Conservation (phyloP, 1,140 invertebrate genomes). For the Arion vulgaris region DNA sequence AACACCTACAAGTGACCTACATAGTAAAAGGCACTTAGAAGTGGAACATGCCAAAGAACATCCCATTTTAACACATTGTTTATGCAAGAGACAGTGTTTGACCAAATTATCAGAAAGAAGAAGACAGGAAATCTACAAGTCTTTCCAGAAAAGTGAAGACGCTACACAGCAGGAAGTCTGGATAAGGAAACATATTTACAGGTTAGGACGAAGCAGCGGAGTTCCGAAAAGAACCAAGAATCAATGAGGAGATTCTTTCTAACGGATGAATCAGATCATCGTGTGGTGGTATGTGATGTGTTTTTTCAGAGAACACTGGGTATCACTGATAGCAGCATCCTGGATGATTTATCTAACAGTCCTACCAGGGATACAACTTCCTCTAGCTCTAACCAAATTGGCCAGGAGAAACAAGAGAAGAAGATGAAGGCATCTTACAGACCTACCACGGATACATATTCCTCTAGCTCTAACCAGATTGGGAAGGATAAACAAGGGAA, state of each 20-base stretch:
- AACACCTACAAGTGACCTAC: background rate
- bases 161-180: background rate
- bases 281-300: background rate
- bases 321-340: background rate
- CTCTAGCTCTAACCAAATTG: background rate
- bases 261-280: background rate
- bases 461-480: too few species aligned
- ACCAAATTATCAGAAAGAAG: background rate
- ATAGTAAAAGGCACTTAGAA: background rate
- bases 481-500: too few species aligned
- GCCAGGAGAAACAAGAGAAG: background rate
- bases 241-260: conserved; percentile 4
- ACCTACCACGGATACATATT: too few species aligned
- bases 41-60: background rate
- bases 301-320: conserved; percentile 9
- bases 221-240: background rate
- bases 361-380: background rate
- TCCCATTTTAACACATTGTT: background rate
- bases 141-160: background rate
- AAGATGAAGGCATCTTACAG: background rate
- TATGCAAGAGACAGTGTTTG: background rate
- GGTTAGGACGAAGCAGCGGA: background rate
- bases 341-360: background rate
- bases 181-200: background rate
- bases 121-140: background rate